A percentile compares a stretch with the other conserved stretches of the same genome.
Conservation (phyloP, 2,888 invertebrate genomes). For the Nipponacmea schrenckii region DNA sequence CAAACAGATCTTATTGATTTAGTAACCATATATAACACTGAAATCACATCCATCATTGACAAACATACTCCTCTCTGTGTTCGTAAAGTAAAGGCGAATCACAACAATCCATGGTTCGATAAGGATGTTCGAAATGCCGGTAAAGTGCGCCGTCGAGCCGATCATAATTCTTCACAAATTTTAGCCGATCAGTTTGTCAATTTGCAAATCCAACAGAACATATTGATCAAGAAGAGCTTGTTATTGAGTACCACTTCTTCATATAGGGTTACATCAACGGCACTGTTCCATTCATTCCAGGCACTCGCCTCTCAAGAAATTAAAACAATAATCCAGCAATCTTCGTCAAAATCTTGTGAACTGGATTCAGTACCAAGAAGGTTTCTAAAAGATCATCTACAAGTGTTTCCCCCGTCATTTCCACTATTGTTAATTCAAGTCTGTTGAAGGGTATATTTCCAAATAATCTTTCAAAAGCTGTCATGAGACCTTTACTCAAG, state of each 20-base stretch:
- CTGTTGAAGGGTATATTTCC: background rate
- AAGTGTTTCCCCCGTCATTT: background rate
- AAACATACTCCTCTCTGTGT: too few relatives aligned
- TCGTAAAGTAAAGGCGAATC: too few relatives aligned
- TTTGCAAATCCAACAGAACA: background rate
- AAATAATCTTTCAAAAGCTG: background rate
- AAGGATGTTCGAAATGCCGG: too few relatives aligned
- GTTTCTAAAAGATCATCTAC: slow-evolving; percentile 8
- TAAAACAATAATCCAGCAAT: background rate
- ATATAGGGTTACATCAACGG: background rate
- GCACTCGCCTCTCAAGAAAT: background rate
- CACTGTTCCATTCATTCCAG: background rate
- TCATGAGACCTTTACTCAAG: background rate
- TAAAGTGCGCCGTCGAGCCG: too few relatives aligned
- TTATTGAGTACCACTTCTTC: background rate
- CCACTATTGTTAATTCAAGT: background rate
- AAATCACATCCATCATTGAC: too few relatives aligned
- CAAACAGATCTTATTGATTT: too few relatives aligned
- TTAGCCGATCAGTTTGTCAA: background rate
- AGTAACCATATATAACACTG: too few relatives aligned
- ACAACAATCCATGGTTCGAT: too few relatives aligned
- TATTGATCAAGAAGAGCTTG: background rate
- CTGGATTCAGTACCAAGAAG: slow-evolving; percentile 14
- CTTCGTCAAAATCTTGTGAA: slow-evolving; percentile 11
- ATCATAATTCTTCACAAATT: background rate